Conservation (phyloP, 2,888 invertebrate species). For the Chromoteleia sp. region DNA sequence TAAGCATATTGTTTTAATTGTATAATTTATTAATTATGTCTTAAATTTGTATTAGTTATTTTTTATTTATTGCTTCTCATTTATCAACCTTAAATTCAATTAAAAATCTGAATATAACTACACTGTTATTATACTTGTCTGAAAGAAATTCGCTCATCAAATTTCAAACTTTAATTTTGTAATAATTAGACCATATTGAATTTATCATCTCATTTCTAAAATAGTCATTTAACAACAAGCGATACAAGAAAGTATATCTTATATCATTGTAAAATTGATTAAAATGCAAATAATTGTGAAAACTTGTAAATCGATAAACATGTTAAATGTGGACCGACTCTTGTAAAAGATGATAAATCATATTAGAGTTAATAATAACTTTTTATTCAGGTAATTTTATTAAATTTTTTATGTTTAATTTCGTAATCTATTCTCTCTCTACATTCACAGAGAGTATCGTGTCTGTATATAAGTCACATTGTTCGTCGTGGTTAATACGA, state of each 20-base stretch:
- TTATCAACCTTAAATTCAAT: too few relatives aligned
- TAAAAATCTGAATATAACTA: background rate
- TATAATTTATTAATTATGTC: too few relatives aligned
- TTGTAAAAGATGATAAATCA: conserved; percentile 9
- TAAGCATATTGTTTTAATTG: too few relatives aligned
- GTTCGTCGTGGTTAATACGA: conserved; percentile 12
- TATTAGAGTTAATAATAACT: conserved; percentile 19
- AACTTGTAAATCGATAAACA: background rate
- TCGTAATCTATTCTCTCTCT: conserved; percentile 18
- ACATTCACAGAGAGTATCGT: conserved; percentile 15
- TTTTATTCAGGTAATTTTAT: background rate
- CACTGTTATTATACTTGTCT: conserved; percentile 5
- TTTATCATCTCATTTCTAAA: conserved; percentile 13
- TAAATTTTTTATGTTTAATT: conserved; percentile 11
- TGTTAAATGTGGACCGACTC: background rate
- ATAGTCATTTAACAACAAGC: too few relatives aligned
- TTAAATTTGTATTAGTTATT: too few relatives aligned
- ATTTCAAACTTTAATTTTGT: too few relatives aligned
- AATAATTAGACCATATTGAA: conserved; percentile 8
- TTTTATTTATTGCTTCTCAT: too few relatives aligned
- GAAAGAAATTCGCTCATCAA: background rate
- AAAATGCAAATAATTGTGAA: background rate
- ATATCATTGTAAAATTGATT: background rate
- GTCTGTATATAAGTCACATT: conserved; percentile 29
- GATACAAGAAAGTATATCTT: too few relatives aligned